A percentile compares a stretch with the other conserved stretches of the same genome.
Conservation (phyloP, 2,113 vertebrate species). For the Excalfactoria chinensis region DNA sequence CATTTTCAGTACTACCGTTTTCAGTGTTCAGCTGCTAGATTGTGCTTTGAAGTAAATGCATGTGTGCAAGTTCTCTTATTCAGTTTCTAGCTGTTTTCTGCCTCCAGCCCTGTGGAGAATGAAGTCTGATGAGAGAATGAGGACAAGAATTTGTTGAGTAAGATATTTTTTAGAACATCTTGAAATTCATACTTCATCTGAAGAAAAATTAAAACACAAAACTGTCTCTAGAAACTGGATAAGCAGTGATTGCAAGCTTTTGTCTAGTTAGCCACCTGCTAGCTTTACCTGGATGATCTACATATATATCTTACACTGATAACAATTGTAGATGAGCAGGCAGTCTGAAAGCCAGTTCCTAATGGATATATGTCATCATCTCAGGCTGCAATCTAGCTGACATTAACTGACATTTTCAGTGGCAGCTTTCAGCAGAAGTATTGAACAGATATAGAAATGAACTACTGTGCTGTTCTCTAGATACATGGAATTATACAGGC, state of each 20-base stretch:
- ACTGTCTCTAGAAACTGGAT: background rate
- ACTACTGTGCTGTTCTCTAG: background rate
- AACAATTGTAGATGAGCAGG: background rate
- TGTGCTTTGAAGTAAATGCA: background rate
- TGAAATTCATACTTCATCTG: background rate
- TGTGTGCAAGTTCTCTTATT: background rate
- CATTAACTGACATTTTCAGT: slow-evolving; percentile 24
- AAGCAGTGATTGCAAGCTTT: background rate
- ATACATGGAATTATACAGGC: background rate
- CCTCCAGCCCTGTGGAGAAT: background rate
- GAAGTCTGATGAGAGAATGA: background rate
- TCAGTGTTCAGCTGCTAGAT: slow-evolving; percentile 8
- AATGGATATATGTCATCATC: background rate
- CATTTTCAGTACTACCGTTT: background rate
- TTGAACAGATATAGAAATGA: slow-evolving; percentile 39
- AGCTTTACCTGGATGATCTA: background rate
- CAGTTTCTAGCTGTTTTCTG: slow-evolving; percentile 7
- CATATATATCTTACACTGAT: rapidly evolving
- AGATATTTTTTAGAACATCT: background rate
- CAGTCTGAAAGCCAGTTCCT: background rate
- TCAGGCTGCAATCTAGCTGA: background rate
- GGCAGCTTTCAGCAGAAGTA: slow-evolving; percentile 30
- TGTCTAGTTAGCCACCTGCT: background rate
- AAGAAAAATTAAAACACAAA: background rate
- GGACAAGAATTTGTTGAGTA: background rate